phyloP scores from a whole-genome alignment of 2,113 vertebrate genomes.

The Labrus mixtus region DNA sequence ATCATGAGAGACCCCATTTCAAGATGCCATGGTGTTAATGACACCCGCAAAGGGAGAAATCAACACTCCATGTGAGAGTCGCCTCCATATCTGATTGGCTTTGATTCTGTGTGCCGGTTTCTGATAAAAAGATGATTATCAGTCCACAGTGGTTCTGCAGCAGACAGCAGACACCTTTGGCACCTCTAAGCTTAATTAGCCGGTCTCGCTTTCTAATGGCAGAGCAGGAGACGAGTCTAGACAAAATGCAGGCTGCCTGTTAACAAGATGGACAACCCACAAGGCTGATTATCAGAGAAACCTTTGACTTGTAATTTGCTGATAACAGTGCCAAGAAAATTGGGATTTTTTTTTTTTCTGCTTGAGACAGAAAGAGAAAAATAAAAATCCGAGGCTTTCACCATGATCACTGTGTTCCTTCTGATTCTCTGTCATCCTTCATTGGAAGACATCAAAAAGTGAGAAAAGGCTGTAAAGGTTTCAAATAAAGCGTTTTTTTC shows the following conservation, averaged over 20 bases:
- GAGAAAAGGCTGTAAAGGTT: too few species aligned
- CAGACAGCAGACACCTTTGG: slow-evolving; percentile 30
- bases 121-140: slow-evolving; percentile 60
- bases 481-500: too few species aligned
- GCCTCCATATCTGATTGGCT: slow-evolving; percentile 49
- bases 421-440: slow-evolving; percentile 7
- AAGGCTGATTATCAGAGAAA: slow-evolving; percentile 23
- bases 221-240: slow-evolving; percentile 33
- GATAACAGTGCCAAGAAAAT: background rate
- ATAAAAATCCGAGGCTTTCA: background rate
- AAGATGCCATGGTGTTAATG: slow-evolving; percentile 42
- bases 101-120: slow-evolving; percentile 44
- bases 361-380: background rate
- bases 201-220: slow-evolving; percentile 17
- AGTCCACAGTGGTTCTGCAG: slow-evolving; percentile 10
- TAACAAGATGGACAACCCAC: slow-evolving; percentile 30
- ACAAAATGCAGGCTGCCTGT: slow-evolving; percentile 24
- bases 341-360: background rate
- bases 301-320: slow-evolving; percentile 8
- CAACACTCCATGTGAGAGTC: background rate
- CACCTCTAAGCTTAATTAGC: slow-evolving; percentile 37
- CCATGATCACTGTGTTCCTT: background rate
- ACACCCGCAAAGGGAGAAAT: slow-evolving; percentile 22
- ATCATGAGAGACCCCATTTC: slow-evolving; percentile 30
- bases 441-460: background rate